Evolutionary conservation across 2,113 vertebrate genomes (phyloP).

Genomic region (Isichthys henryi): DNA sequence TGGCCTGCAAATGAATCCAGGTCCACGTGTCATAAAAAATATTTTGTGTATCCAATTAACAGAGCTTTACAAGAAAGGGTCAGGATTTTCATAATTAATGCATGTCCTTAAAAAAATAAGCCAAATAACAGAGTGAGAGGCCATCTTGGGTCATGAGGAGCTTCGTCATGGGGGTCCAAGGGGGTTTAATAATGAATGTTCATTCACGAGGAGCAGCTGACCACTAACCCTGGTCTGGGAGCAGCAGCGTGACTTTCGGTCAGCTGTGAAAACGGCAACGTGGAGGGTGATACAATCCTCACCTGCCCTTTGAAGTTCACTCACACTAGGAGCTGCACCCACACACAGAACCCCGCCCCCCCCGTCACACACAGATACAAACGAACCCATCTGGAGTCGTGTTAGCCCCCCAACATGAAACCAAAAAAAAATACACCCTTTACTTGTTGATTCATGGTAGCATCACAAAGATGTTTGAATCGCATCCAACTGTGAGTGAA

Average conservation of each 20-base stretch:
- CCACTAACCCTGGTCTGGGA: background rate
- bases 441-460: background rate
- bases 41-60: slow-evolving; percentile 17
- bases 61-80: background rate
- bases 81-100: slow-evolving; percentile 1
- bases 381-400: background rate
- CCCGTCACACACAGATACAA: background rate
- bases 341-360: background rate
- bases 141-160: background rate
- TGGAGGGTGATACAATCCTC: background rate
- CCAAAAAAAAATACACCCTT: background rate
- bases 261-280: background rate
- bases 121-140: background rate
- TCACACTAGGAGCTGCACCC: background rate
- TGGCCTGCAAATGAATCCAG: background rate
- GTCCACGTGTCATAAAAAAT: background rate
- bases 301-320: slow-evolving; percentile 9
- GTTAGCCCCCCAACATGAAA: background rate
- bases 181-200: background rate
- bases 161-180: background rate
- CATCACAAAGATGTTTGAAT: background rate
- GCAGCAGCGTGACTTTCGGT: background rate
- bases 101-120: background rate
- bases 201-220: background rate
- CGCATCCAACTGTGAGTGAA: background rate